phyloP scores from a whole-genome alignment of 2,888 invertebrate species.

The Acrobasis suavella region DNA sequence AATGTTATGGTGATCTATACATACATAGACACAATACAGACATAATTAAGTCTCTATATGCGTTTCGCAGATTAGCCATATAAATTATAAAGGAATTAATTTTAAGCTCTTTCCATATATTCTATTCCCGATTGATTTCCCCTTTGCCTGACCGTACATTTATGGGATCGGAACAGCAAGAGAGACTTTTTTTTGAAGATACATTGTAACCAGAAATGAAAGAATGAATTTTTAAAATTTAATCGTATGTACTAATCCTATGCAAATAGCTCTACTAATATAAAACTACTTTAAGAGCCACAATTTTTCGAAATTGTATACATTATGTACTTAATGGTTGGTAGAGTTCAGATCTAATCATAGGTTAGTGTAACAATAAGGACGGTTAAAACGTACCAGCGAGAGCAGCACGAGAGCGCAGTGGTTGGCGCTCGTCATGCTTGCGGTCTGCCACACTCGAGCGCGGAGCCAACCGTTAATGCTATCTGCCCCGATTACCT shows the following conservation, averaged over 20 bases:
- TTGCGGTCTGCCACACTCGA: constrained; percentile 80
- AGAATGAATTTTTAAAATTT: background rate
- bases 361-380: constrained; percentile 21
- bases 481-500: constrained; percentile 81
- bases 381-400: constrained; percentile 59
- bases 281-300: background rate
- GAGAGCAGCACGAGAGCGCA: constrained; percentile 71
- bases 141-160: too few relatives aligned
- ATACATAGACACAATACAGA: background rate
- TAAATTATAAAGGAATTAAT: too few relatives aligned
- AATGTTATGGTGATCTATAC: background rate
- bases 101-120: too few relatives aligned
- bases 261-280: background rate
- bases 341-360: constrained; percentile 22
- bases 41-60: too few relatives aligned
- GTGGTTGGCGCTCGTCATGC: constrained; percentile 77
- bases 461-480: constrained; percentile 81
- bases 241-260: background rate
- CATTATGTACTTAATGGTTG: constrained; percentile 19
- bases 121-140: too few relatives aligned
- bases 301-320: constrained; percentile 7
- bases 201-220: background rate
- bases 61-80: too few relatives aligned
- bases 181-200: too few relatives aligned
- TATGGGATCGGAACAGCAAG: too few relatives aligned